Base-by-base conservation (phyloP, 2,888 invertebrate species). In the Agrenia bidenticulata region DNA sequence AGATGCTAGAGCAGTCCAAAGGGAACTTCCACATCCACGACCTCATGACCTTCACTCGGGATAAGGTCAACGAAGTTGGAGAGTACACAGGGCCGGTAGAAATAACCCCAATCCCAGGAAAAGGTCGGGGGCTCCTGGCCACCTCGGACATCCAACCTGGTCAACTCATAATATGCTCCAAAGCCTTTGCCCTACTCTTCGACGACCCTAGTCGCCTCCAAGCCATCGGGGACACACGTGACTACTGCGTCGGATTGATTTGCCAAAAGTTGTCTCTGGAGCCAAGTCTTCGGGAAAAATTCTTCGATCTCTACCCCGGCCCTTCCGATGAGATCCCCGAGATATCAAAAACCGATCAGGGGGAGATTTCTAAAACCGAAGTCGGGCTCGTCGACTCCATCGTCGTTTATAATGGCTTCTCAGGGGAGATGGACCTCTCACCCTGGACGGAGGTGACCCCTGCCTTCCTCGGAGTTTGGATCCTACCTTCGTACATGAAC, bases 41-140 rank as follows among this genome's bases (percentile, higher is more conserved):
- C 7, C 13, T 49, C n/a, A n/a, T 49, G n/a, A 49, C 5, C 9
- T 17, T 49, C 17, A 9, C 49, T 7, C 9, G 7, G 17, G 49
- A 49, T 7, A 13, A 51, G 5, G 2, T 13, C 1, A 23, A 57
- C 7, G 57, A 57, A 7, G 21, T 57, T 13, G 57, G 19, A 13
- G 39, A 57, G 23, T 57, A 57, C 21, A n/a, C 23, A 37, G 57
- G 57, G 19, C 57, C 57, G 2, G 21, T 57, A 4, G 41, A 21
- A 39, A 39, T 57, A 2, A 21, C 19, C 19, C 7, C 13, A 41
- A 39, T 57, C 39, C 41, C 57, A 17, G 57, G 57, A 39, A 57
- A 57, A 19, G 57, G 57, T 2, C 57, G 57, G 13, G 57, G 57
- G 2, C 2, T 39, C 2, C 2, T 57, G 2, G 57, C 41, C 5